These are phyloP conservation scores for Pantala flavescens DNA, from an alignment of 1,140 invertebrate genomes.

Conservation along the genomic window DNA sequence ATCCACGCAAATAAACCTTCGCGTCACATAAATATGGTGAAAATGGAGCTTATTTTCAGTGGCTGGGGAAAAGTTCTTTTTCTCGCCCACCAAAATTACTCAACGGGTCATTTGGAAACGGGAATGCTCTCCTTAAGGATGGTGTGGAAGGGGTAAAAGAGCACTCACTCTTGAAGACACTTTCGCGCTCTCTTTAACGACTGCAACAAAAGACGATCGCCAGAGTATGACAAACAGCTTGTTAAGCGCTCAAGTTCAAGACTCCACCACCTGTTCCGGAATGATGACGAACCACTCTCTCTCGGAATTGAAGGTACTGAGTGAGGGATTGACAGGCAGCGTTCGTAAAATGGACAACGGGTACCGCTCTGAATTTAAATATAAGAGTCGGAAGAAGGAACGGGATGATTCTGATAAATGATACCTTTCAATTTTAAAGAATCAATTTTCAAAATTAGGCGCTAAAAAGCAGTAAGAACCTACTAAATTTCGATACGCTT, in stretches of 20 bases:
- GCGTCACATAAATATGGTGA: constrained; percentile 5
- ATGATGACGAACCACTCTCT: not conserved
- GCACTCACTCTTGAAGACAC: not conserved
- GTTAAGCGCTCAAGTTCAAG: not conserved
- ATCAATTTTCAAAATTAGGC: too few relatives aligned
- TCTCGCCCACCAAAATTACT: not conserved
- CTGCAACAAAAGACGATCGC: not conserved
- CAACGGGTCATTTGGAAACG: not conserved
- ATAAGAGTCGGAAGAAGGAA: too few relatives aligned
- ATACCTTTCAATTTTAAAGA: too few relatives aligned
- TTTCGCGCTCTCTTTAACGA: not conserved
- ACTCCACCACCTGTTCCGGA: not conserved
- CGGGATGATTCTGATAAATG: too few relatives aligned
- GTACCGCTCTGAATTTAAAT: too few relatives aligned
- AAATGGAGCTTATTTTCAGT: constrained; percentile 3
- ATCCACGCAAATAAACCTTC: not conserved
- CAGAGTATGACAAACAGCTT: not conserved
- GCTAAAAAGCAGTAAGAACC: too few relatives aligned
- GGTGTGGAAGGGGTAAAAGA: not conserved
- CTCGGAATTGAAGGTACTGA: too few relatives aligned
- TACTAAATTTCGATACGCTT: too few relatives aligned
- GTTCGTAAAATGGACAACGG: too few relatives aligned
- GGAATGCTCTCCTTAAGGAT: not conserved
- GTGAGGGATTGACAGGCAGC: too few relatives aligned
- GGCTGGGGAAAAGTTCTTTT: not conserved